Base-by-base conservation (phyloP, 1,140 invertebrate species). In the Drosophila baimaii region DNA sequence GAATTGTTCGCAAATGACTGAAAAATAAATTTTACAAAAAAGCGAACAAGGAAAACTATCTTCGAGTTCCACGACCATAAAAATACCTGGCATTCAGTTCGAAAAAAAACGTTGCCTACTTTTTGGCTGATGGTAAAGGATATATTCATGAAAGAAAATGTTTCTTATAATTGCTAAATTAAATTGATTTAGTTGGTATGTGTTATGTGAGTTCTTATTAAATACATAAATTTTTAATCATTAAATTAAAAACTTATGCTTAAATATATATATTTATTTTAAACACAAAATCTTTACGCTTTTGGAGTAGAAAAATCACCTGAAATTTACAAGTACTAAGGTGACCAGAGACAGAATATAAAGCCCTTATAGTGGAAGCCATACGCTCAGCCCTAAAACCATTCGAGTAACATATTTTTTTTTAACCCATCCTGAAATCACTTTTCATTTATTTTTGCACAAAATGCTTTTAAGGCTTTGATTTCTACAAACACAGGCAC, bases 381-480 rank as follows among this genome's bases (percentile, higher is more conserved):
- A 33, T 70, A 46, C 23, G n/a, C 62, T 46, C 31, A 44, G 21
- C 9, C 63, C 27, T 56, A 57, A 56, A 49, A 39, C 49, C 68
- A 47, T 71, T 69, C 65, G 25, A 33, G 54, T 31, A 71, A 39
- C 65, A 70, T 57, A 19, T 31, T 37, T 66, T 63, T 43, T 43
- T 54, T 59, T 64, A 49, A 47, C 49, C 61, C 37, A 35, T 27
- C 39, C 35, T 27, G 15, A 81, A 69, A 76, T 78, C 73, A 74
- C 68, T 86, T 86, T 77, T 68, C 55, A 62, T 77, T 51, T 62
- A 44, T 44, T 71, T 56, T 56, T 49, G 33, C 41, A 71, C 25
- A 70, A 66, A 83, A 69, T 79, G 82, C 79, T 88, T 85, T 85
- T 75, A 71, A 51, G 78, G 68, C 79, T 86, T 75, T 88, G 82